Percentiles rank a stretch among this genome's conserved stretches.
These are phyloP conservation scores for Scelioninae gen. 1 DNA, from an alignment of 2,888 invertebrate species.

Conservation along the genomic window DNA sequence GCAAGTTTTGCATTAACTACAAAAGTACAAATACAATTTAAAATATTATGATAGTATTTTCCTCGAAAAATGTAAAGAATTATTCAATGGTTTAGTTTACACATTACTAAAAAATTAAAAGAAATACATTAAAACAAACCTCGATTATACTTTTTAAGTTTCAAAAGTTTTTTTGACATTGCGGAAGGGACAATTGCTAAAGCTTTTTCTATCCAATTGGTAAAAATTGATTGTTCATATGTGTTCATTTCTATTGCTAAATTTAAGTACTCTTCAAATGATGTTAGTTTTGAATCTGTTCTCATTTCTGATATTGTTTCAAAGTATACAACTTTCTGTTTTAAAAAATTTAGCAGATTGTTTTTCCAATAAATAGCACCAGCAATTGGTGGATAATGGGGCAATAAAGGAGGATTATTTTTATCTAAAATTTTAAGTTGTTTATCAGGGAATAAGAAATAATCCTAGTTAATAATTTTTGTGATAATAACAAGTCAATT, in stretches of 20 bases:
- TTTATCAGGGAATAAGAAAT: too few species aligned
- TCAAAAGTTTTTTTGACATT: slow-evolving; percentile 89
- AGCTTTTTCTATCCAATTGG: slow-evolving; percentile 88
- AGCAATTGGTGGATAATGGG: slow-evolving; percentile 91
- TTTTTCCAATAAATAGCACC: slow-evolving; percentile 95
- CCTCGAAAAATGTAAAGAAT: too few species aligned
- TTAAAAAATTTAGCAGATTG: slow-evolving; percentile 91
- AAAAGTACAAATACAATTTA: neutral
- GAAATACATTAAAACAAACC: slow-evolving; percentile 14
- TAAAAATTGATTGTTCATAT: slow-evolving; percentile 90
- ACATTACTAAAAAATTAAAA: too few species aligned
- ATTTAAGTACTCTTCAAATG: slow-evolving; percentile 90
- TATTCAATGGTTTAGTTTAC: too few species aligned
- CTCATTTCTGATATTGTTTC: slow-evolving; percentile 90
- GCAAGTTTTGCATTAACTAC: neutral
- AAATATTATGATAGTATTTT: too few species aligned
- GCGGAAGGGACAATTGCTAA: slow-evolving; percentile 87
- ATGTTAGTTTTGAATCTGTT: slow-evolving; percentile 90
- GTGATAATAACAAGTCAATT: too few species aligned
- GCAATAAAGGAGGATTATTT: slow-evolving; percentile 88
- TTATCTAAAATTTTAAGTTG: slow-evolving; percentile 85
- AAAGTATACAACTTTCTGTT: slow-evolving; percentile 91
- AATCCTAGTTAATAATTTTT: too few species aligned
- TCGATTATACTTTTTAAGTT: slow-evolving; percentile 84
- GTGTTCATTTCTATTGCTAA: slow-evolving; percentile 90